phyloP scores from a whole-genome alignment of 2,113 vertebrate species.

The Gnathonemus echidnorhynchus region DNA sequence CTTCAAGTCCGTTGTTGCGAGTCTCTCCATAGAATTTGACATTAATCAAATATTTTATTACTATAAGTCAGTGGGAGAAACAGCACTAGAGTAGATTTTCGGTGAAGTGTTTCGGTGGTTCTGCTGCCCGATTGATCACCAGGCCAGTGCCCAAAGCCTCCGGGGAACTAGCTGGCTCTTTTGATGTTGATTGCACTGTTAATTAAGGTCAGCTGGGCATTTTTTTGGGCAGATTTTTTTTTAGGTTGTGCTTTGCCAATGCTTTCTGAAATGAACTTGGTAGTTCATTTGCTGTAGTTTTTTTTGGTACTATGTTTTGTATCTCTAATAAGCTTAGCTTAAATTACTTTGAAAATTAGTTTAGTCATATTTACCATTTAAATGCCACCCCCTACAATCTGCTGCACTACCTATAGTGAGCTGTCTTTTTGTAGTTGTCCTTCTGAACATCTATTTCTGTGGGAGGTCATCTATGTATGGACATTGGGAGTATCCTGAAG shows the following conservation, averaged over 20 bases:
- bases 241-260: background rate
- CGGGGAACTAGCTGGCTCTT: conserved; percentile 32
- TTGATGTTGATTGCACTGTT: conserved; percentile 47
- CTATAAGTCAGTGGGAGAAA: background rate
- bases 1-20: background rate
- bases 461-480: conserved; percentile 66
- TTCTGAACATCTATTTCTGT: conserved; percentile 80
- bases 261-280: background rate
- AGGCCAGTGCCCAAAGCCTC: background rate
- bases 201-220: background rate
- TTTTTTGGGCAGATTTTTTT: conserved; percentile 45
- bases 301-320: background rate
- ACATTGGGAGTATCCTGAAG: conserved; percentile 61
- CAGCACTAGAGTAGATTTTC: background rate
- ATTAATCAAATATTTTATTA: conserved; percentile 55
- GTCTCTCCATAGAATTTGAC: conserved; percentile 34
- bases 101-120: background rate
- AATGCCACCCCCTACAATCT: background rate
- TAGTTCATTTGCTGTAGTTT: background rate
- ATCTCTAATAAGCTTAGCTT: background rate
- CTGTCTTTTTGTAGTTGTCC: conserved; percentile 68
- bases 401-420: background rate
- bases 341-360: background rate
- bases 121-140: background rate
- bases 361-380: background rate